Base-by-base conservation (phyloP, 2,113 vertebrate genomes). In the Trematomus loennbergii region DNA sequence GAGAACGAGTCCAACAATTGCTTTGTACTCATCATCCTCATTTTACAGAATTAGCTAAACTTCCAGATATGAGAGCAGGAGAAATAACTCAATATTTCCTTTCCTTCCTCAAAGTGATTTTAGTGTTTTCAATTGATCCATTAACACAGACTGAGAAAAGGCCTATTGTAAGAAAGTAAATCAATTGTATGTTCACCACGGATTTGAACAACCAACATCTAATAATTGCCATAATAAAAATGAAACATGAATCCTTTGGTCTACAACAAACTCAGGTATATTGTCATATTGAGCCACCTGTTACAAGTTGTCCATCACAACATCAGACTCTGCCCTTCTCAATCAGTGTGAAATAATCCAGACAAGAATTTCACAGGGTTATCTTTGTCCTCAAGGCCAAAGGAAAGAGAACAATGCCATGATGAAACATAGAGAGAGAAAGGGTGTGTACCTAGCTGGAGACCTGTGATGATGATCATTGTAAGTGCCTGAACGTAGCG, bases 341-440 rank as follows among this genome's bases (percentile, higher is more conserved):
- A 80, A 29, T 29, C 29, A 29, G 29, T 29, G 36, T 62, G 52
- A 79, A 86, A 83, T 36, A 77, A 88, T 81, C 74, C 79, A 80
- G 86, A 65, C 33, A 93, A 89, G 92, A 93, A 94, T 93, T 91
- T 93, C 88, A 91, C 91, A 91, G 81, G 86, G 82, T 92, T 93
- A 92, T 93, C 87, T 94, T 93, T 94, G 84, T 92, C 88, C 52
- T 83, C 85, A 85, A 88, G 91, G 88, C 84, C 88, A 90, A 87
- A 90, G 81, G 81, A 88, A 67, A 81, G 85, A 78, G 77, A 91
- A 86, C 86, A 84, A 77, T 85, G 89, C 84, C 82, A 75, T 87
- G 79, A 88, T 59, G 61, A 78, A 78, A 20, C 12, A 75, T 45
- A 40, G 5, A 40, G 81, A 85, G 89, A 82, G 83, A 83, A 75